These are phyloP conservation scores for Polypterus bichir DNA, from an alignment of 2,113 vertebrate genomes.

Conservation along the genomic window DNA sequence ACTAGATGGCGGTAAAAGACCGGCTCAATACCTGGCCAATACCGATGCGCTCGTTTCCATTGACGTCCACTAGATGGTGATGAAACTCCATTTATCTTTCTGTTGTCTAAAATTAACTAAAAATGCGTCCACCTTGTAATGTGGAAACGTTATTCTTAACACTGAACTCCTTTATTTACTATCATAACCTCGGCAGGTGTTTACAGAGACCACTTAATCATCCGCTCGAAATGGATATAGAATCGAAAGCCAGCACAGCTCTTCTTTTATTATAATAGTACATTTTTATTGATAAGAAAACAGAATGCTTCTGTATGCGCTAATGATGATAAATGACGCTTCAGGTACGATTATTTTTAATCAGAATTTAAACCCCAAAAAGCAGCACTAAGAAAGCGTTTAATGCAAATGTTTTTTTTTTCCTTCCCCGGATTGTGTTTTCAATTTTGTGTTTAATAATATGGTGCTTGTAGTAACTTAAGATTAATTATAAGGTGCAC, in stretches of 20 bases:
- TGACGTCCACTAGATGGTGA: too few species aligned
- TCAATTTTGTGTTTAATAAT: constrained; percentile 33
- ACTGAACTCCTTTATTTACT: neutral
- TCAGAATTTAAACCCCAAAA: constrained; percentile 12
- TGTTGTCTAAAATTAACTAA: too few species aligned
- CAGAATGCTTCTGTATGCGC: neutral
- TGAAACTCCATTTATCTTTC: too few species aligned
- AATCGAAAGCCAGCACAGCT: neutral
- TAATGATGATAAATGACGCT: neutral
- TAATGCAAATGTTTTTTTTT: constrained; percentile 38
- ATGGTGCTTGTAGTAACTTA: constrained; percentile 37
- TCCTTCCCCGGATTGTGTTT: constrained; percentile 25
- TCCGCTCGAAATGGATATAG: neutral
- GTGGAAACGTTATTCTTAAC: neutral
- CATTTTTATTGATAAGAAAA: neutral
- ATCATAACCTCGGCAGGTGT: neutral
- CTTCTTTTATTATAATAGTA: neutral
- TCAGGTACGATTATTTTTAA: constrained; percentile 1
- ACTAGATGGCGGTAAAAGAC: too few species aligned
- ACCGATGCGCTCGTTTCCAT: too few species aligned
- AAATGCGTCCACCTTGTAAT: neutral
- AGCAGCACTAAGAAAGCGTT: constrained; percentile 30
- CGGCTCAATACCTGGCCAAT: too few species aligned
- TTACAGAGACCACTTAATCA: neutral
- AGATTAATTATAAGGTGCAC: constrained; percentile 46